A percentile compares a stretch with the other conserved stretches of the same genome.
Evolutionary conservation across 2,888 invertebrate species (phyloP).

Genomic region (Ctena decussata): DNA sequence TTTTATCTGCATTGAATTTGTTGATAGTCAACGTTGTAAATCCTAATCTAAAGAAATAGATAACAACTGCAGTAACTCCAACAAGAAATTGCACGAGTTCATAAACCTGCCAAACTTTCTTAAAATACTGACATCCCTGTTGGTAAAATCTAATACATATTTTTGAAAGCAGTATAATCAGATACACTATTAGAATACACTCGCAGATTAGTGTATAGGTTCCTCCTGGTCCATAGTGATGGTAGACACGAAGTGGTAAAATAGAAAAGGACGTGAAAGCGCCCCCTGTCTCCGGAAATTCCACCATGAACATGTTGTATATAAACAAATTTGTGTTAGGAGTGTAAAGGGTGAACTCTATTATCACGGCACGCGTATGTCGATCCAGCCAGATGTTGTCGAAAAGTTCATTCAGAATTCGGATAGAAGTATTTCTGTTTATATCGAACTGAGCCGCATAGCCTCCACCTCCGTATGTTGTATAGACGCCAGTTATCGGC

Average conservation of each 20-base stretch:
- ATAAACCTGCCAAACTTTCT: constrained; percentile 60
- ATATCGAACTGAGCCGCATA: constrained; percentile 75
- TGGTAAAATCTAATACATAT: constrained; percentile 52
- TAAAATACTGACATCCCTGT: constrained; percentile 47
- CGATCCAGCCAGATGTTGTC: constrained; percentile 75
- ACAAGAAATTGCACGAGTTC: constrained; percentile 48
- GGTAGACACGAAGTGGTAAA: constrained; percentile 56
- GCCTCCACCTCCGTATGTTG: constrained; percentile 76
- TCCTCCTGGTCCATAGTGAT: constrained; percentile 55
- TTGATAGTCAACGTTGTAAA: constrained; percentile 52
- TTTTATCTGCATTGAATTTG: constrained; percentile 59
- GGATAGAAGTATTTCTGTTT: constrained; percentile 62
- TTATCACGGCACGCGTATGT: constrained; percentile 76
- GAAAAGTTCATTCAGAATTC: constrained; percentile 68
- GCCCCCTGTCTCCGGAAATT: constrained; percentile 63
- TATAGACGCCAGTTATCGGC: constrained; percentile 67
- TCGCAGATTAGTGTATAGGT: constrained; percentile 62
- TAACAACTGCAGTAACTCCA: constrained; percentile 40
- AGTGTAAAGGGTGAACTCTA: constrained; percentile 81
- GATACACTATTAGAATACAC: constrained; percentile 54
- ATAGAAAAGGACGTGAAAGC: constrained; percentile 51
- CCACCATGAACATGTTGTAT: constrained; percentile 72
- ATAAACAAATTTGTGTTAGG: constrained; percentile 77
- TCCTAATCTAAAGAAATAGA: constrained; percentile 47
- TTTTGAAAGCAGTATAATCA: constrained; percentile 47